Percentiles rank a stretch among this genome's conserved stretches.
These are phyloP conservation scores for Myrmecophaga tridactyla DNA, from an alignment of 2,113 vertebrate species.

Conservation along the genomic window DNA sequence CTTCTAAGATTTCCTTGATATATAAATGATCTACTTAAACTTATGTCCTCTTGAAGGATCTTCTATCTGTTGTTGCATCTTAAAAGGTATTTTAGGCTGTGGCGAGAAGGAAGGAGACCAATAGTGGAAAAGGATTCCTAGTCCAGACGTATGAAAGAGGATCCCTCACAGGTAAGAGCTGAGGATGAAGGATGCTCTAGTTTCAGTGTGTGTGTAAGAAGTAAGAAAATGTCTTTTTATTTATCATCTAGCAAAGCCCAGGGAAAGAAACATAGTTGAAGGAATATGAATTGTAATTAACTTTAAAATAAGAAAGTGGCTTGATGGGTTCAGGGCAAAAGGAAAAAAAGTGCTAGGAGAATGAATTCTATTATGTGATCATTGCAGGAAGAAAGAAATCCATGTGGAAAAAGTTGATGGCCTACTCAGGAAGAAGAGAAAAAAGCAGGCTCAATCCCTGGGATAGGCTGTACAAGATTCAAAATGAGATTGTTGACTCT, in stretches of 20 bases:
- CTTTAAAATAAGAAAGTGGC: neutral
- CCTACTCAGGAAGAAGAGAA: neutral
- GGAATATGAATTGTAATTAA: neutral
- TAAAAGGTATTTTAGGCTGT: neutral
- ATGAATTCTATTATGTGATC: neutral
- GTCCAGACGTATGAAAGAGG: neutral
- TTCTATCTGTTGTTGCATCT: neutral
- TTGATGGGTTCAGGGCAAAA: neutral
- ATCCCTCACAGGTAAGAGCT: neutral
- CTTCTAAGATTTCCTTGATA: conserved; percentile 12
- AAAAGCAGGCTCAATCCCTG: neutral
- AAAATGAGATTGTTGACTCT: neutral
- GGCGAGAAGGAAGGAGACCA: neutral
- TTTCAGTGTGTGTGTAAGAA: neutral
- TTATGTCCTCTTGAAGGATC: neutral
- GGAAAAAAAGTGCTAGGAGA: neutral
- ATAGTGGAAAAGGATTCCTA: neutral
- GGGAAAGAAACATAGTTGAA: neutral
- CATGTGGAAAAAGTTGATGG: neutral
- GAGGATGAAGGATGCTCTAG: neutral
- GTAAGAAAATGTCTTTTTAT: neutral
- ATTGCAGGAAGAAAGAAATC: neutral
- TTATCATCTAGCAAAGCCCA: neutral
- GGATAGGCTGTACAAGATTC: neutral
- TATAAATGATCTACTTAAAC: neutral